These are phyloP conservation scores for Pinctada fucata DNA, from an alignment of 2,888 invertebrate species.

Conservation along the genomic window DNA sequence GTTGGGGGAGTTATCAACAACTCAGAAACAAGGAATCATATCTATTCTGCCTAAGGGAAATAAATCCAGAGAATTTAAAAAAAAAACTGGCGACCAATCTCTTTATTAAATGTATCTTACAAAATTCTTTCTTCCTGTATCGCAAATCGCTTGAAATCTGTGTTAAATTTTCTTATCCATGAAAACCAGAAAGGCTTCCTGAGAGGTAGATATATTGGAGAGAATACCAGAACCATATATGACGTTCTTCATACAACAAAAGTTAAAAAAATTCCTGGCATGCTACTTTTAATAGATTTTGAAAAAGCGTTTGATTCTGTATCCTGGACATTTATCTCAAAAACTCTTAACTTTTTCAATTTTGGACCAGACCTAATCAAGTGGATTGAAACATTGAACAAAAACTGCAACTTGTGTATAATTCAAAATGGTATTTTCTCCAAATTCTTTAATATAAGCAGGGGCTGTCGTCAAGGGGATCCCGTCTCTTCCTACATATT, in stretches of 20 bases:
- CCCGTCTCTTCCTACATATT: too few species aligned
- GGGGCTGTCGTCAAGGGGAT: too few species aligned
- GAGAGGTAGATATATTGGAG: background rate
- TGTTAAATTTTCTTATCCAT: background rate
- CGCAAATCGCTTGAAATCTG: background rate
- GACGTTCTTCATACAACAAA: constrained; percentile 3
- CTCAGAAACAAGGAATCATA: constrained; percentile 5
- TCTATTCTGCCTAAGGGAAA: constrained; percentile 3
- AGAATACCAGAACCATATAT: background rate
- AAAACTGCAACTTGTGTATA: too few species aligned
- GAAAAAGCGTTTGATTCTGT: too few species aligned
- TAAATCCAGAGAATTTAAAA: constrained; percentile 9
- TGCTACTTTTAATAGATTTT: background rate
- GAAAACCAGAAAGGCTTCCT: constrained; percentile 9
- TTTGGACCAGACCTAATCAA: too few species aligned
- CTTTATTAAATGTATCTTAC: constrained; percentile 4
- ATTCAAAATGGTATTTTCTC: too few species aligned
- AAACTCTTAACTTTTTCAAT: too few species aligned
- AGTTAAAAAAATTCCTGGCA: background rate
- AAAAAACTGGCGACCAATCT: constrained; percentile 9
- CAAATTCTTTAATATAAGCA: too few species aligned
- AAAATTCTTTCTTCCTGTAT: constrained; percentile 5
- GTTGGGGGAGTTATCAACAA: background rate
- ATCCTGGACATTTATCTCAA: too few species aligned
- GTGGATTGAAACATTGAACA: too few species aligned